Evolutionary conservation across 2,888 invertebrate species (phyloP).

Genomic region (Cotesia congregata): DNA sequence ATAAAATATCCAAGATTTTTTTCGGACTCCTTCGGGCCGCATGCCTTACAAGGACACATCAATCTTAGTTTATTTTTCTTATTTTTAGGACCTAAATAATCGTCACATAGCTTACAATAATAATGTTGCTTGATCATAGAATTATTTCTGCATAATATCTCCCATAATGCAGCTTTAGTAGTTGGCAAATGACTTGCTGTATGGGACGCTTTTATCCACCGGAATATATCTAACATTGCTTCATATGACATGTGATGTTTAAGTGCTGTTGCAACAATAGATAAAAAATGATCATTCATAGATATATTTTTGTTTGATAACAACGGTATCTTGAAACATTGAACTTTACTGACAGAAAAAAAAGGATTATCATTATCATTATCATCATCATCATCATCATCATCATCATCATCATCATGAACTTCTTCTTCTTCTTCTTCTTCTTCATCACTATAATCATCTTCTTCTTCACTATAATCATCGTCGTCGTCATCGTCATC

Average conservation of each 20-base stretch:
- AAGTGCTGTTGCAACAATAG: background rate
- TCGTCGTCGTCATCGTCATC: background rate
- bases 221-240: background rate
- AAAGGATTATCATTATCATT: constrained; percentile 14
- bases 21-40: constrained; percentile 5
- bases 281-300: background rate
- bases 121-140: background rate
- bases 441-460: background rate
- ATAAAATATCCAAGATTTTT: background rate
- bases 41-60: constrained; percentile 2
- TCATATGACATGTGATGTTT: constrained; percentile 8
- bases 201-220: constrained; percentile 5
- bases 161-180: constrained; percentile 12
- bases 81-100: constrained; percentile 8
- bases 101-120: constrained; percentile 16
- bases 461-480: background rate
- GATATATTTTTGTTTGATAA: background rate
- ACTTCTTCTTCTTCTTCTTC: background rate
- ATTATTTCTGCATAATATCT: background rate
- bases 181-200: background rate
- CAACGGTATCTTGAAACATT: constrained; percentile 3
- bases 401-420: constrained; percentile 11
- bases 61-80: background rate
- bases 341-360: background rate
- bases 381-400: constrained; percentile 14